These are phyloP conservation scores for Sclerodermus sp. DNA, from an alignment of 2,888 invertebrate genomes.

Conservation along the genomic window DNA sequence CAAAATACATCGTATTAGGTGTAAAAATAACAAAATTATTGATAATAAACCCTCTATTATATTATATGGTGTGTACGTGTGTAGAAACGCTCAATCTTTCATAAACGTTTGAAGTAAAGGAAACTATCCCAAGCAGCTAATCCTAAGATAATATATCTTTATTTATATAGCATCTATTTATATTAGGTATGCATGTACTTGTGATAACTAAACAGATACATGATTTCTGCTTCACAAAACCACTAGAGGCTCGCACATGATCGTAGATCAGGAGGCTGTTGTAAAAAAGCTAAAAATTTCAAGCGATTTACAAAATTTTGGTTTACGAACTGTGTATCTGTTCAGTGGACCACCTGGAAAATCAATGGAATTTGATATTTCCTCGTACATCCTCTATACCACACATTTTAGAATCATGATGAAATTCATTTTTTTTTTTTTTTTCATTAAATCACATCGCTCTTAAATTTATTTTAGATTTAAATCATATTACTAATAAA, in stretches of 20 bases:
- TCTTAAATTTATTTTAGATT: no score
- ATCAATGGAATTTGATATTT: constrained; percentile 8
- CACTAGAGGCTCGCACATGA: constrained; percentile 33
- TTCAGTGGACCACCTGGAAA: constrained; percentile 22
- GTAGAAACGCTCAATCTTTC: constrained; percentile 14
- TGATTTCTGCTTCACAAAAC: constrained; percentile 40
- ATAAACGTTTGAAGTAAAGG: constrained; percentile 43
- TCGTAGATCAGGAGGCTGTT: constrained; percentile 52
- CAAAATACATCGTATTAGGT: constrained; percentile 43
- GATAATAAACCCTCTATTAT: constrained; percentile 42
- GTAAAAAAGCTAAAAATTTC: constrained; percentile 2
- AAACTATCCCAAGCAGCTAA: constrained; percentile 56
- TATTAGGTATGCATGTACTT: constrained; percentile 54
- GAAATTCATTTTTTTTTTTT: no score
- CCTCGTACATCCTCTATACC: background rate
- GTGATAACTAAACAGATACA: constrained; percentile 56
- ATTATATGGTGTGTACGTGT: constrained; percentile 32
- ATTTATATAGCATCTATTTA: constrained; percentile 54
- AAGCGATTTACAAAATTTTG: constrained; percentile 2
- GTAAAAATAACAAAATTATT: constrained; percentile 55
- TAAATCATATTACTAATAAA: no score
- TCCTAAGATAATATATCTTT: constrained; percentile 55
- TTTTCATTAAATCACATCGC: no score
- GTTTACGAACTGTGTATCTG: constrained; percentile 19
- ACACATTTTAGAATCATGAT: no score